These are phyloP conservation scores for Noctuana brunneofusca DNA, from an alignment of 2,888 invertebrate species.

Conservation along the genomic window DNA sequence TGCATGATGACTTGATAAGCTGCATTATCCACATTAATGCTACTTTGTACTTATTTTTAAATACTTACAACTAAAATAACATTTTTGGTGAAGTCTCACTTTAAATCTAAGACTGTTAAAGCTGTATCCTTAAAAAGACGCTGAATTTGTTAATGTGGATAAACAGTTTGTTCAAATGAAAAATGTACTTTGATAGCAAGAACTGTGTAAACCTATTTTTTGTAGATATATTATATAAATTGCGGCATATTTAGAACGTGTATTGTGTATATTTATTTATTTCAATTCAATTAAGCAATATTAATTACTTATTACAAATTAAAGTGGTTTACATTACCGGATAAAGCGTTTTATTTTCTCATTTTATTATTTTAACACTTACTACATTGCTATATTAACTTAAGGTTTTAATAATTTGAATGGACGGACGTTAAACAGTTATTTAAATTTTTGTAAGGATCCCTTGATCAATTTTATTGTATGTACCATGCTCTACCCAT, in stretches of 20 bases:
- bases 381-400: too few relatives aligned
- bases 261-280: conserved; percentile 72
- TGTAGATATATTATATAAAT: conserved; percentile 55
- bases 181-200: conserved; percentile 27
- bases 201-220: conserved; percentile 37
- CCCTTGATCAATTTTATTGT: background rate
- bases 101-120: conserved; percentile 26
- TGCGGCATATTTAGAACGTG: conserved; percentile 44
- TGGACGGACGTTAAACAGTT: too few relatives aligned
- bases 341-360: conserved; percentile 45
- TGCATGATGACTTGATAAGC: conserved; percentile 9
- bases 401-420: too few relatives aligned
- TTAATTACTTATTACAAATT: conserved; percentile 69
- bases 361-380: background rate
- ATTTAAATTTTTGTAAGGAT: too few relatives aligned
- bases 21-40: conserved; percentile 28
- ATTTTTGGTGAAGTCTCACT: background rate
- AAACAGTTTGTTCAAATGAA: conserved; percentile 21
- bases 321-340: conserved; percentile 71
- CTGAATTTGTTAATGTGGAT: conserved; percentile 25
- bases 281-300: conserved; percentile 80
- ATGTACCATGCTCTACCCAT: background rate
- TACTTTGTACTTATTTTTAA: conserved; percentile 24
- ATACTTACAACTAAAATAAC: conserved; percentile 5
- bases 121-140: conserved; percentile 15